Conservation (phyloP, 2,888 invertebrate species). For the Camponotus fellah region DNA sequence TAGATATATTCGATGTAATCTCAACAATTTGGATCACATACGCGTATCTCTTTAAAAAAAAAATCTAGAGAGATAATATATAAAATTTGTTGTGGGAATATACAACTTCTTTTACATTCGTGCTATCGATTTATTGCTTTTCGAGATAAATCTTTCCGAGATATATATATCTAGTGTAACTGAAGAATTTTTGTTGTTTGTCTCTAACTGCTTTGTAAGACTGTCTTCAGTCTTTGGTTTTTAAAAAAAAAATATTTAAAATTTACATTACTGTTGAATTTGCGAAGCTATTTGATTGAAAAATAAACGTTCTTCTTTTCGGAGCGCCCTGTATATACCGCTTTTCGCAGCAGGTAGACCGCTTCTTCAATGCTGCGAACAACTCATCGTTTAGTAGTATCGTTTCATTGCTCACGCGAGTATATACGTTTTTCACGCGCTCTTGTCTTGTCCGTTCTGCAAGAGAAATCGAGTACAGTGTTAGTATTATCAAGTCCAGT, state of each 20-base stretch:
- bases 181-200: background rate
- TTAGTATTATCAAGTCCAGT: constrained; percentile 1
- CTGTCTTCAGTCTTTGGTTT: background rate
- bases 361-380: background rate
- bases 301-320: constrained; percentile 4
- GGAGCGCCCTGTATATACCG: constrained; percentile 16
- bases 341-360: constrained; percentile 16
- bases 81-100: background rate
- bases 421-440: background rate
- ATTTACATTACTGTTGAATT: constrained; percentile 2
- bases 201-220: background rate
- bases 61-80: background rate
- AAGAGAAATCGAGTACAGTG: background rate
- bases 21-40: background rate
- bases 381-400: constrained; percentile 24
- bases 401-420: constrained; percentile 12
- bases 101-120: background rate
- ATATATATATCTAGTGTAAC: constrained; percentile 1
- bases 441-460: background rate
- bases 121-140: constrained; percentile 4
- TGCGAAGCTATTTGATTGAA: background rate
- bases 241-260: background rate
- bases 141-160: constrained; percentile 2
- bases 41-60: background rate
- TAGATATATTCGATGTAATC: background rate